Percentiles rank a stretch among this genome's conserved stretches.
Evolutionary conservation across 2,888 invertebrate species (phyloP).

Genomic region (Amphipyra berbera): DNA sequence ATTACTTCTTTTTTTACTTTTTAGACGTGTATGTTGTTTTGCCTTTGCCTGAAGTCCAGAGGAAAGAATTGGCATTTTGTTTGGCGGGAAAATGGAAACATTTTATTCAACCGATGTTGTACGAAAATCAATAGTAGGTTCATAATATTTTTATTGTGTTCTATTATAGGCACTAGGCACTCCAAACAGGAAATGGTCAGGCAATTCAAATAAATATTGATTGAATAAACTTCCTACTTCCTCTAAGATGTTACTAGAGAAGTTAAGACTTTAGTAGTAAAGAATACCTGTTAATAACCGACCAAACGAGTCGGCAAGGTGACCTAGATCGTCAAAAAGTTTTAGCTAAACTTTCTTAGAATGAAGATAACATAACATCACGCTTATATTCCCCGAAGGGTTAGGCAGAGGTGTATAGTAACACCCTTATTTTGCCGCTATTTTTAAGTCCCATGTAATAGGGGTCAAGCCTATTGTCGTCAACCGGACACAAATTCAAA

Average conservation of each 20-base stretch:
- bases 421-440: no score
- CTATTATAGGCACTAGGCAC: not conserved
- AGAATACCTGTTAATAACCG: slow-evolving; percentile 1
- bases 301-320: slow-evolving; percentile 7
- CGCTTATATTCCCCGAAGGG: no score
- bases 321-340: slow-evolving; percentile 23
- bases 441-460: no score
- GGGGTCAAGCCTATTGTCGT: no score
- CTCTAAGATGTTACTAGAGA: slow-evolving; percentile 9
- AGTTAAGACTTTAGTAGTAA: slow-evolving; percentile 8
- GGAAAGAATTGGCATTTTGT: not conserved
- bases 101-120: not conserved
- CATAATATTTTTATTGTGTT: slow-evolving; percentile 11
- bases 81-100: not conserved
- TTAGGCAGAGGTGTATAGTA: no score
- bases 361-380: no score
- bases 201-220: slow-evolving; percentile 17
- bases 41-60: slow-evolving; percentile 7
- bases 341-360: slow-evolving; percentile 16
- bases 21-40: not conserved
- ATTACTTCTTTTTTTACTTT: slow-evolving; percentile 10
- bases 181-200: slow-evolving; percentile 12
- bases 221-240: slow-evolving; percentile 33
- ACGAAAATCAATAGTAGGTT: not conserved
- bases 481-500: no score